These are phyloP conservation scores for Clistopyga incitator DNA, from an alignment of 2,888 invertebrate genomes.

Conservation along the genomic window DNA sequence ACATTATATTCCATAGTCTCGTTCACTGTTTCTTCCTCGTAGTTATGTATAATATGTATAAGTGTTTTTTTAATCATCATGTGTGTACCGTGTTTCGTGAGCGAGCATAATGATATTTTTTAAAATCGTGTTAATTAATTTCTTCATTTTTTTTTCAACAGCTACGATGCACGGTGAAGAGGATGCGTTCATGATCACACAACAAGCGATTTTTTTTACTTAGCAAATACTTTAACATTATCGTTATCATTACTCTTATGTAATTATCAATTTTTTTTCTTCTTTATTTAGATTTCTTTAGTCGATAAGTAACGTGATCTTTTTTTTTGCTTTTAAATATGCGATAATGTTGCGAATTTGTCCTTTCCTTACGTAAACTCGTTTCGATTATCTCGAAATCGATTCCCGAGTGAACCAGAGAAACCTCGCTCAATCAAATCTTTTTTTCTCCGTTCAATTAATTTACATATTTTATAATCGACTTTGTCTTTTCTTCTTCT, in stretches of 20 bases:
- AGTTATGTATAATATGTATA: constrained; percentile 44
- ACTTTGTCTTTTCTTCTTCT: constrained; percentile 18
- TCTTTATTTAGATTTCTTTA: constrained; percentile 56
- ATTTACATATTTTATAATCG: constrained; percentile 35
- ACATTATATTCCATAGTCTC: constrained; percentile 50
- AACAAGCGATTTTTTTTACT: constrained; percentile 72
- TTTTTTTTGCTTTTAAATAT: constrained; percentile 11
- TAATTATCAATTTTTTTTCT: constrained; percentile 53
- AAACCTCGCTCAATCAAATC: constrained; percentile 1
- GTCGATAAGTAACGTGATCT: constrained; percentile 43
- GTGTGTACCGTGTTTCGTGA: constrained; percentile 52
- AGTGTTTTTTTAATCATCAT: constrained; percentile 24
- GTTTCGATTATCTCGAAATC: constrained; percentile 32
- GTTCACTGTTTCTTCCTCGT: constrained; percentile 54
- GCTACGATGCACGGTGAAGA: constrained; percentile 70
- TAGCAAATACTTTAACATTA: constrained; percentile 71
- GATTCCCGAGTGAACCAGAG: constrained; percentile 65
- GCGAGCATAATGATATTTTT: constrained; percentile 56
- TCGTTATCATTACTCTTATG: constrained; percentile 64
- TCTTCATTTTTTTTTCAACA: constrained; percentile 37
- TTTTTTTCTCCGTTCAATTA: constrained; percentile 13
- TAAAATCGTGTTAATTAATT: constrained; percentile 9
- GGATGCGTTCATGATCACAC: constrained; percentile 72
- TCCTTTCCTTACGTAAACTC: constrained; percentile 32
- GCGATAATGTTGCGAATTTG: constrained; percentile 45